Evolutionary conservation across 2,888 invertebrate species (phyloP).

Genomic region (Sturmia bella): DNA sequence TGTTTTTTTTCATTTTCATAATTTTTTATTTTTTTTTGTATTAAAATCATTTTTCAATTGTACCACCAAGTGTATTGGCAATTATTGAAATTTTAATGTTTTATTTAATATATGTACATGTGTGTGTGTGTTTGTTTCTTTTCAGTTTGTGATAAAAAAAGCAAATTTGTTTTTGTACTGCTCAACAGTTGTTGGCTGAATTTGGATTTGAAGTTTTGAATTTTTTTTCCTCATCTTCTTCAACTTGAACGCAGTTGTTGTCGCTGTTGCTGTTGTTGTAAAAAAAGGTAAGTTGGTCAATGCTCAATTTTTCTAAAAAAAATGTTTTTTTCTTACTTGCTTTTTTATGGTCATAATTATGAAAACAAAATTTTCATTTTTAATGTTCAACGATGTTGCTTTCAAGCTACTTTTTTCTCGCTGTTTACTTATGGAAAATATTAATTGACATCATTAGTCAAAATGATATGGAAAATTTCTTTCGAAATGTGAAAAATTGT

Average conservation of each 20-base stretch:
- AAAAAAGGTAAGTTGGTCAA: slow-evolving; percentile 66
- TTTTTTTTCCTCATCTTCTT: slow-evolving; percentile 28
- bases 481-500: slow-evolving; percentile 52
- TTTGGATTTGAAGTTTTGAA: slow-evolving; percentile 21
- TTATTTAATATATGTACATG: slow-evolving; percentile 23
- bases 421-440: slow-evolving; percentile 53
- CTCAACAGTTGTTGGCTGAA: slow-evolving; percentile 37
- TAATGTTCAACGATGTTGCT: slow-evolving; percentile 36
- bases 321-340: neutral
- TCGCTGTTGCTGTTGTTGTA: slow-evolving; percentile 8
- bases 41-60: slow-evolving; percentile 60
- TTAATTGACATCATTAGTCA: slow-evolving; percentile 69
- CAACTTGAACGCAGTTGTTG: slow-evolving; percentile 8
- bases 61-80: slow-evolving; percentile 63
- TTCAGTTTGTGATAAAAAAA: slow-evolving; percentile 52
- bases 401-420: slow-evolving; percentile 24
- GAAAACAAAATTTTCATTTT: slow-evolving; percentile 51
- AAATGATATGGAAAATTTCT: slow-evolving; percentile 65
- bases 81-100: slow-evolving; percentile 64
- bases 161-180: slow-evolving; percentile 46
- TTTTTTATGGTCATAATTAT: slow-evolving; percentile 62
- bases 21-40: neutral
- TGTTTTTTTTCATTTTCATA: slow-evolving; percentile 21
- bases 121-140: slow-evolving; percentile 41
- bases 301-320: slow-evolving; percentile 48